These are phyloP conservation scores for Microtus oregoni DNA, from an alignment of 2,113 vertebrate genomes.

Conservation along the genomic window DNA sequence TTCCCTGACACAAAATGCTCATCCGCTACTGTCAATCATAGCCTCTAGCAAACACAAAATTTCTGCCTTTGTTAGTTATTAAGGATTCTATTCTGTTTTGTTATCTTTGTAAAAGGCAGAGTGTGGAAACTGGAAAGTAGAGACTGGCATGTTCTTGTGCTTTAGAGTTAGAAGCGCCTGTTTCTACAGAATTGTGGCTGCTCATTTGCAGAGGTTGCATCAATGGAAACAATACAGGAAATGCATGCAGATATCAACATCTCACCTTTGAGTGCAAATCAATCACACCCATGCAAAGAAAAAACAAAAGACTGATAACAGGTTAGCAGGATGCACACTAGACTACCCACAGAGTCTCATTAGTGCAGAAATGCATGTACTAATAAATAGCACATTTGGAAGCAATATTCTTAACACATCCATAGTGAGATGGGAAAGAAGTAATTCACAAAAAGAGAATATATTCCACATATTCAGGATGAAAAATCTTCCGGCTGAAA, in stretches of 20 bases:
- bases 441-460: background rate
- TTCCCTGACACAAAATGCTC: background rate
- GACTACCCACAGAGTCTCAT: fast-evolving
- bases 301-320: background rate
- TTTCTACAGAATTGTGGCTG: background rate
- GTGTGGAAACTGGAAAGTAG: background rate
- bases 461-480: background rate
- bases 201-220: background rate
- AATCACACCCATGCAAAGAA: background rate
- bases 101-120: background rate
- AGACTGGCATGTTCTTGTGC: background rate
- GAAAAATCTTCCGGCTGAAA: background rate
- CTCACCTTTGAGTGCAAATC: background rate
- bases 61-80: background rate
- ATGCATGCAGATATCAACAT: background rate
- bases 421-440: background rate
- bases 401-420: background rate
- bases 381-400: background rate
- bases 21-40: background rate
- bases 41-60: background rate
- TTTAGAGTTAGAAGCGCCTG: background rate
- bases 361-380: background rate
- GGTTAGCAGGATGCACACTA: background rate
- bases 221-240: background rate
- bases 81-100: background rate